Evolutionary conservation across 53 echinoderm and acorn worm species (phyloP).

Genomic region (Luidia sarsii): DNA sequence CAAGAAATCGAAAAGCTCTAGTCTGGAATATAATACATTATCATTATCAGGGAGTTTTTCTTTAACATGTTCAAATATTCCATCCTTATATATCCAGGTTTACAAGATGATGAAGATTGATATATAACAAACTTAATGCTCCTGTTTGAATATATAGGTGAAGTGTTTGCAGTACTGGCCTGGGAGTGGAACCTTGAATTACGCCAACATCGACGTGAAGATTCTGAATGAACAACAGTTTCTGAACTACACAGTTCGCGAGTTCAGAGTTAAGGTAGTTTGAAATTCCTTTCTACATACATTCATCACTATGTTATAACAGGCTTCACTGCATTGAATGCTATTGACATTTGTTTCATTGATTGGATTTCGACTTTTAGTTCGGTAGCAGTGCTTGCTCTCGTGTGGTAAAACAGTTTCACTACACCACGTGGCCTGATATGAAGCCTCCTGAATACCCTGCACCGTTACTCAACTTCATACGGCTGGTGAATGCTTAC

Average conservation of each 20-base stretch:
- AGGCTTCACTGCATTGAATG: too few species aligned
- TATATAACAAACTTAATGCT: not conserved
- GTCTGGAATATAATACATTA: too few species aligned
- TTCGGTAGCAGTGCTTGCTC: not conserved
- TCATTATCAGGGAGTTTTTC: too few species aligned
- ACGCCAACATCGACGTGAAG: conserved; percentile 59
- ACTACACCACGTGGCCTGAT: conserved; percentile 37
- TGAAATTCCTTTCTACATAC: conserved; percentile 42
- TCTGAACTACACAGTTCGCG: conserved; percentile 75
- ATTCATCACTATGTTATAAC: too few species aligned
- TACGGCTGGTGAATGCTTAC: conserved; percentile 13
- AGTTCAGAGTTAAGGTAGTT: conserved; percentile 37
- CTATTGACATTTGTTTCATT: too few species aligned
- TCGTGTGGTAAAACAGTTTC: conserved; percentile 62
- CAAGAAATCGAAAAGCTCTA: too few species aligned
- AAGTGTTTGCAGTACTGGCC: conserved; percentile 96
- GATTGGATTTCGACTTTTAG: too few species aligned
- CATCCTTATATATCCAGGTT: too few species aligned
- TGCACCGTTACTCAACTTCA: conserved; percentile 61
- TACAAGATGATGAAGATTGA: not conserved
- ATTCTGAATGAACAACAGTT: conserved; percentile 42
- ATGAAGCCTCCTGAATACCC: conserved; percentile 73
- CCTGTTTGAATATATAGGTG: not conserved
- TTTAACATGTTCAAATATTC: too few species aligned
- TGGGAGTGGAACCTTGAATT: conserved; percentile 35